Conservation (phyloP, 2,113 vertebrate genomes). For the Gambusia affinis region DNA sequence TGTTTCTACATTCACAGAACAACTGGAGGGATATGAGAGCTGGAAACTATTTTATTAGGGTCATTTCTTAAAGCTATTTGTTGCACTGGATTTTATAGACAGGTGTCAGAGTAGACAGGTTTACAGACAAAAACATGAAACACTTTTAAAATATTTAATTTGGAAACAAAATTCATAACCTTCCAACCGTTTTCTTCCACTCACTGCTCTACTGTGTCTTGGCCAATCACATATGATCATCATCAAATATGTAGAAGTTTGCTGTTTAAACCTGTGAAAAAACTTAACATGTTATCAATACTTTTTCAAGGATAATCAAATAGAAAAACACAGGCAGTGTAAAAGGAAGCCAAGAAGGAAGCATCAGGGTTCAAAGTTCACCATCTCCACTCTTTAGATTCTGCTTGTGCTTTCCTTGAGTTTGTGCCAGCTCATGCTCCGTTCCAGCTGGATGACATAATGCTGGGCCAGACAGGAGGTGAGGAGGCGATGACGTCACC, state of each 20-base stretch:
- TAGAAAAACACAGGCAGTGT: not conserved
- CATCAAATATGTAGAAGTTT: not conserved
- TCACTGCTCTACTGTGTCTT: not conserved
- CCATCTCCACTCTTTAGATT: conserved; percentile 14
- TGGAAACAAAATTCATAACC: not conserved
- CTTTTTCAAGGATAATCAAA: not conserved
- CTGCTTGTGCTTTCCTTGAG: conserved; percentile 17
- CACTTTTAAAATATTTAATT: not conserved
- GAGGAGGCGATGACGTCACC: conserved; percentile 65
- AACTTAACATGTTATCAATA: not conserved
- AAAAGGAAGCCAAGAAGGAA: conserved; percentile 16
- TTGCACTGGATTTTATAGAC: not conserved
- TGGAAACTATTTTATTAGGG: not conserved
- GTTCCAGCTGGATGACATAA: conserved; percentile 65
- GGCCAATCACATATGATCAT: not conserved
- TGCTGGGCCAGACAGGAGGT: conserved; percentile 47
- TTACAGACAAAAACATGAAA: not conserved
- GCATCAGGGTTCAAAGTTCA: conserved; percentile 8
- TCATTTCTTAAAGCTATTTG: not conserved
- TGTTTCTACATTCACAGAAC: not conserved
- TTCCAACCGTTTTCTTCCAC: not conserved
- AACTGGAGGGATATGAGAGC: not conserved
- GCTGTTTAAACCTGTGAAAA: not conserved
- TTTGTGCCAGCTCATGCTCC: conserved; percentile 23
- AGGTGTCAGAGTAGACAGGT: not conserved